Base-by-base conservation (phyloP, 2,888 invertebrate species). In the Dinocampus coccinellae region DNA sequence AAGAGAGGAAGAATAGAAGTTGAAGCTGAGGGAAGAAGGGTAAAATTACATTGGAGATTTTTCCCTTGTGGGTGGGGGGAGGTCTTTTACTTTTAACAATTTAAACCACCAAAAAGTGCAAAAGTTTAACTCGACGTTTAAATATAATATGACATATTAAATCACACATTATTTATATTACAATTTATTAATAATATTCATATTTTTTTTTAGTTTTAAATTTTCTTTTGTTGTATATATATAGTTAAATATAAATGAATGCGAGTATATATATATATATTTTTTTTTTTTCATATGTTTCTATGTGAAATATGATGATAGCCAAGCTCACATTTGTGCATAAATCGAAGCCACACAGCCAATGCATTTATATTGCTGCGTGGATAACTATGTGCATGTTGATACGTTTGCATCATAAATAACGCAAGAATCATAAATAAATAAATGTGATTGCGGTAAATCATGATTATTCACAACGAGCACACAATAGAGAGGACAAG, bases 371-470 rank as follows among this genome's bases (percentile, higher is more conserved):
- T 67, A 67, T 67, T 67, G 67, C 16, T 7, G 47, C 33, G 47
- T 36, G n/a, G 47, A 47, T 60, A 74, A 72, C 62, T 76, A 16
- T 47, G 47, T 47, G 16, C 47, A 47, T 47, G 76, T 77, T 81
- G 82, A 81, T 82, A 80, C 82, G 79, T 79, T 82, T 80, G 80
- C 79, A 77, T 80, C 80, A 79, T 82, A 81, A 82, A 82, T 82
- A 82, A 82, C 77, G 34, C 69, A 29, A 72, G 80, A 81, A 82
- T 47, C 16, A 47, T 47, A 47, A 63, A 63, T 63, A 58, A 55
- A 55, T 55, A 55, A 55, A 55, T 79, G 77, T 77, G 81, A 83
- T 82, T 81, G 79, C 69, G 81, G 82, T 85, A 84, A 84, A 83
- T 85, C 84, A 85, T 82, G 79, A 85, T 85, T 85, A 85, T 80